These are phyloP conservation scores for Corythucha ciliata DNA, from an alignment of 2,888 invertebrate species.

Conservation along the genomic window DNA sequence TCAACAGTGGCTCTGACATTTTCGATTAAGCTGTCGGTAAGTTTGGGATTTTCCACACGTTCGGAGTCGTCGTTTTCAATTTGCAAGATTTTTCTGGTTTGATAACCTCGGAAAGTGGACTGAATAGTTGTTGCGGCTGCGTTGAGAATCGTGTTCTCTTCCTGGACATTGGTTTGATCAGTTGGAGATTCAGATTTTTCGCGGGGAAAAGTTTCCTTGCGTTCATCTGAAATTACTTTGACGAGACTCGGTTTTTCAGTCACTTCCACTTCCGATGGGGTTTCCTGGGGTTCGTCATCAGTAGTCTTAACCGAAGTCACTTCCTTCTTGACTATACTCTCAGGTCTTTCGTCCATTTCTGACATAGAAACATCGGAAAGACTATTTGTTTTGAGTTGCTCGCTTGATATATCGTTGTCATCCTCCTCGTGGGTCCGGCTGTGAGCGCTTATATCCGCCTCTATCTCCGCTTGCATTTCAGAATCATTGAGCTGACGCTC, in stretches of 20 bases:
- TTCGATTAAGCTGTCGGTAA: conserved; percentile 29
- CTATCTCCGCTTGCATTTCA: no score
- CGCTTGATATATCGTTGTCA: conserved; percentile 32
- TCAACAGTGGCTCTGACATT: conserved; percentile 34
- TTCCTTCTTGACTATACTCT: not conserved
- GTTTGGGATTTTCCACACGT: no score
- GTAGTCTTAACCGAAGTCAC: not conserved
- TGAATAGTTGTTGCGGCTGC: conserved; percentile 49
- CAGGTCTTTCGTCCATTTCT: conserved; percentile 20
- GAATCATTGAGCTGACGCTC: no score
- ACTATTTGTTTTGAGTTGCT: conserved; percentile 33
- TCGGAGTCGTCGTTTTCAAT: conserved; percentile 8
- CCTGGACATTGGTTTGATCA: no score
- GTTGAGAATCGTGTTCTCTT: conserved; percentile 21
- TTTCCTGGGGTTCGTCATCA: not conserved
- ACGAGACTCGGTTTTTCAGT: no score
- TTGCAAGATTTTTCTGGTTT: conserved; percentile 35
- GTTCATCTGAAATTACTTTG: no score
- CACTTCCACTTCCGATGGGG: conserved; percentile 9
- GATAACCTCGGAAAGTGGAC: conserved; percentile 48
- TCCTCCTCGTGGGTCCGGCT: conserved; percentile 7
- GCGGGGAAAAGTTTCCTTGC: no score
- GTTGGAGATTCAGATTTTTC: no score
- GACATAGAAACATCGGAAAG: conserved; percentile 32
- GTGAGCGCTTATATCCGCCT: no score